Base-by-base conservation (phyloP, 1,140 invertebrate species). In the Zaprionus nigranus region DNA sequence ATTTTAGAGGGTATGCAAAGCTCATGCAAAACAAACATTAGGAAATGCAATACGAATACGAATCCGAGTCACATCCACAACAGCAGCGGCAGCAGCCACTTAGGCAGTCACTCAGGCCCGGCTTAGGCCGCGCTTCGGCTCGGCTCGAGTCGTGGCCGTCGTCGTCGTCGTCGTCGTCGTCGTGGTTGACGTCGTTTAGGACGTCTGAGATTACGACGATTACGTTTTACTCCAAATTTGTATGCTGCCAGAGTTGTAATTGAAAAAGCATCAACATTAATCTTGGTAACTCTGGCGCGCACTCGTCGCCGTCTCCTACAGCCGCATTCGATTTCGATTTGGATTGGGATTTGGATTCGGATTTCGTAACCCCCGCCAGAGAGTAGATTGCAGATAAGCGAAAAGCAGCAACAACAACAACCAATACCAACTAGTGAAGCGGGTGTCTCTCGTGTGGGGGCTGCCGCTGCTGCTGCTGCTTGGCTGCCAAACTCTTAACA, bases 211-310 rank as follows among this genome's bases (percentile, higher is more conserved):
- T 91, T 88, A 91, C 88, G 79, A 85, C 82, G 85, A 90, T 90
- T 90, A 90, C 85, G 85, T 90, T 91, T 91, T 91, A 91, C 83
- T 91, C 88, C 88, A 91, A 91, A 90, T 90, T 90, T 90, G 86
- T 90, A 90, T 90, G 86, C 84, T 88, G 84, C 82, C 87, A 90
- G 74, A 81, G 83, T 88, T 91, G 90, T 92, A 92, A 92, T 92
- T 92, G 90, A 92, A 92, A 92, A 92, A 90, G 90, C 90, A 92
- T 92, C 90, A 92, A 92, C 90, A 92, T 92, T 92, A 92, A 92
- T 92, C 90, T 92, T 92, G 75, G 90, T 92, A 85, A 79, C 75
- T 70, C 75, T 74, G 75, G 72, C 54, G 72, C 57, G 71, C 82
- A 76, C 70, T 70, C 80, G 62, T 54, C 57, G 49, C 15, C 15